Base-by-base conservation (phyloP, 2,797 vertebrate species). In the Cyprinella venusta region DNA sequence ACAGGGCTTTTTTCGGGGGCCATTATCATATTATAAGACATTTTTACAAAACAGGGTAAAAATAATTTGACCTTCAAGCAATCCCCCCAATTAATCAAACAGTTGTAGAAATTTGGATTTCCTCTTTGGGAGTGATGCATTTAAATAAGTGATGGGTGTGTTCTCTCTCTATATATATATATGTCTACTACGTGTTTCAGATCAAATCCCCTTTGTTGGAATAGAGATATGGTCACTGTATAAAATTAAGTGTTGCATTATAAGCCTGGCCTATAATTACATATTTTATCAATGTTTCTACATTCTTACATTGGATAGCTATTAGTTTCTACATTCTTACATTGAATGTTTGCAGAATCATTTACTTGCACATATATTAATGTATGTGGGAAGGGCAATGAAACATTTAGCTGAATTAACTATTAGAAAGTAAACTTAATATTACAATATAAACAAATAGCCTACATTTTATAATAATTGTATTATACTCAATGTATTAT, bases 81-180 rank as follows among this genome's bases (percentile, higher is more conserved):
- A 10, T 54, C 8, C 26, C 30, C 15, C 65, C n/a, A 67, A 26
- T 75, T 40, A 38, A 79, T 69, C 67, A 24, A 33, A 42, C 3
- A 30, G 6, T 61, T 61, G 42, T 30, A 42, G 12, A 16, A 33
- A 48, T 30, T 13, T 50, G 21, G 15, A 40, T 64, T 65, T 65
- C 16, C 3, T 21, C 26, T 38, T 54, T 19, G 16, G 65, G 50
- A 79, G 33, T 48, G 24, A 33, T 77, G 3, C 18, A 8, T 64
- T 48, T 48, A 45, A 76, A 76, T 45, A 65, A 64, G 59, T 56
- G 52, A 26, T 80, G 52, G n/a, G 38, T 71, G 50, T 69, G 36
- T 54, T 67, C 21, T 54, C 33, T 21, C n/a, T n/a, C n/a, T n/a
- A n/a, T n/a, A n/a, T n/a, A n/a, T n/a, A n/a, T n/a, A n/a, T n/a